phyloP scores from a whole-genome alignment of 64 coral and sea anemone species.

The Montipora foliosa region DNA sequence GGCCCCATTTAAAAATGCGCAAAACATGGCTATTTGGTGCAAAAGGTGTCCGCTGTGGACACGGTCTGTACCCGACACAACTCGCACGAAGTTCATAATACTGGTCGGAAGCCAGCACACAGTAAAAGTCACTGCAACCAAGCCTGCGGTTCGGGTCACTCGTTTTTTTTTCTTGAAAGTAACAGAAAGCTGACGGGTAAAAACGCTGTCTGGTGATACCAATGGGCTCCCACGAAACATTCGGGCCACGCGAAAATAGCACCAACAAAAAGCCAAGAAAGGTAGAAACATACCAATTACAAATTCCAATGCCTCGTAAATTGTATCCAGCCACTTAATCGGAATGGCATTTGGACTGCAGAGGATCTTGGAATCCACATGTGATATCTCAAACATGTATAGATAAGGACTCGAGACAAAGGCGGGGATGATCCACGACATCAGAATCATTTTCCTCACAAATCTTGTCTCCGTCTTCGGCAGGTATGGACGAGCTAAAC shows the following conservation, averaged over 20 bases:
- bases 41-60: conserved; percentile 5
- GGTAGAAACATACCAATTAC: neutral
- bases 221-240: neutral
- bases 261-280: neutral
- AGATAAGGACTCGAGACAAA: conserved; percentile 40
- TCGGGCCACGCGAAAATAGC: neutral
- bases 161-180: neutral
- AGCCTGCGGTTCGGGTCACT: conserved; percentile 31
- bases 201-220: neutral
- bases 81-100: conserved; percentile 23
- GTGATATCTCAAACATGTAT: neutral
- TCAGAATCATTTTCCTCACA: neutral
- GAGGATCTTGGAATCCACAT: neutral
- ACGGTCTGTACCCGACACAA: neutral
- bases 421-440: conserved; percentile 36
- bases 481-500: too few relatives aligned
- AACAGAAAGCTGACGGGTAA: neutral
- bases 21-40: conserved; percentile 17
- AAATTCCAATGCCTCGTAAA: conserved; percentile 22
- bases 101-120: conserved; percentile 48
- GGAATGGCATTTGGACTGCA: conserved; percentile 27
- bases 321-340: conserved; percentile 42
- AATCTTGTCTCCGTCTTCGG: conserved; percentile 20
- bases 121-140: conserved; percentile 22
- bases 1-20: conserved; percentile 24